Conservation (phyloP, 2,888 invertebrate genomes). For the Ephialtes manifestator region DNA sequence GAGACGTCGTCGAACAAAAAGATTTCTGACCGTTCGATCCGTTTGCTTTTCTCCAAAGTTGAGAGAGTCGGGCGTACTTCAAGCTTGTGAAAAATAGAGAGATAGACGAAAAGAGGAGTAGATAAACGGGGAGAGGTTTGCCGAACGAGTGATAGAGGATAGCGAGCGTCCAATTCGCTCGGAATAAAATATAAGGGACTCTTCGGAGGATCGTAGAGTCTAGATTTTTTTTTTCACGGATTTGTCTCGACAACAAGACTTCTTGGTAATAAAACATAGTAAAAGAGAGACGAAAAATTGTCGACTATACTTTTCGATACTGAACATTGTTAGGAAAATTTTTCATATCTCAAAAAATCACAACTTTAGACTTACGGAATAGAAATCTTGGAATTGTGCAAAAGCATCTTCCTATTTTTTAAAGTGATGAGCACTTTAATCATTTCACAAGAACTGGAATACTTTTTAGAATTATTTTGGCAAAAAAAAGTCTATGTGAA, state of each 20-base stretch:
- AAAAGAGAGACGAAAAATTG: conserved; percentile 1
- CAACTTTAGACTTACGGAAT: neutral
- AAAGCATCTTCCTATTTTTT: too few relatives aligned
- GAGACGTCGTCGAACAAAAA: conserved; percentile 53
- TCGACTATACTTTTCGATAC: neutral
- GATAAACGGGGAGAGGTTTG: conserved; percentile 23
- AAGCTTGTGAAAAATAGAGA: neutral
- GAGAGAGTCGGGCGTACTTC: conserved; percentile 13
- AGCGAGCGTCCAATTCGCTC: conserved; percentile 9
- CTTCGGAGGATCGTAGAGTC: neutral
- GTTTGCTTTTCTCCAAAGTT: conserved; percentile 54
- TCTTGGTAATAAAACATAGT: conserved; percentile 7
- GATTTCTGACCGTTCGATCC: conserved; percentile 49
- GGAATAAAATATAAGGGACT: conserved; percentile 36
- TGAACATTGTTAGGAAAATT: neutral
- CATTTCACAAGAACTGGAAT: too few relatives aligned
- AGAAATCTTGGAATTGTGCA: too few relatives aligned
- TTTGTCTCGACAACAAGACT: neutral
- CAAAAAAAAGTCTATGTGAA: too few relatives aligned
- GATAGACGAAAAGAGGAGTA: neutral
- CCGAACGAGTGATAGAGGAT: conserved; percentile 18
- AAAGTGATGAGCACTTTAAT: too few relatives aligned
- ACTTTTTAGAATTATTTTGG: too few relatives aligned
- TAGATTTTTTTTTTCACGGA: neutral
- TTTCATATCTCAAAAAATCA: neutral